Conservation (phyloP, 2,113 vertebrate species). For the Crotalus viridis region DNA sequence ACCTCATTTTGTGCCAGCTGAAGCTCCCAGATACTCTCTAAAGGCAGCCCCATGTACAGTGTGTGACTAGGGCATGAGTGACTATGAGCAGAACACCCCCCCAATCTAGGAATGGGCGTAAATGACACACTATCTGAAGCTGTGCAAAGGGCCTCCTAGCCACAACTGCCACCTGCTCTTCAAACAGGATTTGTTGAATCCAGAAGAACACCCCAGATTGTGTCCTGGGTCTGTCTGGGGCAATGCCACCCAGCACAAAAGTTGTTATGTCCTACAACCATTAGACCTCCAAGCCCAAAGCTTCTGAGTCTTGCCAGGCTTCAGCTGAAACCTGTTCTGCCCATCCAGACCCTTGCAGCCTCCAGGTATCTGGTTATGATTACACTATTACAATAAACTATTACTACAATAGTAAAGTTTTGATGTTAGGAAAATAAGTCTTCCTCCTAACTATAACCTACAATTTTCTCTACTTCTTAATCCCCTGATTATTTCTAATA, state of each 20-base stretch:
- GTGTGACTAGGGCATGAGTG: too few species aligned
- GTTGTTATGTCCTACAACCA: too few species aligned
- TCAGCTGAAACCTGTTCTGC: neutral
- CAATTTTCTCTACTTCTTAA: neutral
- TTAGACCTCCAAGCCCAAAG: neutral
- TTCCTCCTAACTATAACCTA: neutral
- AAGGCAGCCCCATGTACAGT: too few species aligned
- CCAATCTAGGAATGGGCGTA: too few species aligned
- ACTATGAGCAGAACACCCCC: too few species aligned
- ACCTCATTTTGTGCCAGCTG: neutral
- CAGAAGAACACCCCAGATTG: too few species aligned
- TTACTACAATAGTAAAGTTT: neutral
- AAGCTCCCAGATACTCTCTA: neutral
- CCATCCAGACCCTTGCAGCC: neutral
- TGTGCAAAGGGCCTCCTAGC: too few species aligned
- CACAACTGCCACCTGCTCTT: too few species aligned
- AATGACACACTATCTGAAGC: too few species aligned
- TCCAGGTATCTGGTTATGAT: neutral
- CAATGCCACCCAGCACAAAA: too few species aligned
- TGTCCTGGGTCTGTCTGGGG: too few species aligned
- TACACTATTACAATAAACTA: neutral
- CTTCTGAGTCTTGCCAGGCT: neutral
- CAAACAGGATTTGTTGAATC: too few species aligned
- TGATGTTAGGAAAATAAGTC: neutral
- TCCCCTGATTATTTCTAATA: neutral